Percentiles rank a stretch among this genome's conserved stretches.
These are phyloP conservation scores for Macrosoma leucophasiata DNA, from an alignment of 2,888 invertebrate genomes.

Conservation along the genomic window DNA sequence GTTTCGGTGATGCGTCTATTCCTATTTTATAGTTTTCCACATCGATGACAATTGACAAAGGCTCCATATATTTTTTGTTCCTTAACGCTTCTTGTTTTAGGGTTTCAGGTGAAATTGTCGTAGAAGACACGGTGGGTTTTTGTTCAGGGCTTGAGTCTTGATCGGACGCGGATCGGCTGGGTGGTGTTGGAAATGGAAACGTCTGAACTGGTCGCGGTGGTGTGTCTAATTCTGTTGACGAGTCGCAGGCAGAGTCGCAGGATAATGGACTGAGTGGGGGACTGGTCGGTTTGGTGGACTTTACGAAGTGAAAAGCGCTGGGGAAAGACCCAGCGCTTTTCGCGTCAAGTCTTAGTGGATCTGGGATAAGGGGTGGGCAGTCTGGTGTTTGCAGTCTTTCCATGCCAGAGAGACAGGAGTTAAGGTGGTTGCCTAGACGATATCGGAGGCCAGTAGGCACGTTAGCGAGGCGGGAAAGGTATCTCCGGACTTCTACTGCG, in stretches of 20 bases:
- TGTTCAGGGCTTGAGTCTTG: constrained; percentile 72
- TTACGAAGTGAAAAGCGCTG: constrained; percentile 63
- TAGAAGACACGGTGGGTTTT: constrained; percentile 70
- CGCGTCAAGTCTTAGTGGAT: constrained; percentile 58
- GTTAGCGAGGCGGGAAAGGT: constrained; percentile 79
- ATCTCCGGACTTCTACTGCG: constrained; percentile 86
- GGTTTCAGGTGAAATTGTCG: constrained; percentile 66
- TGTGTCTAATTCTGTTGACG: constrained; percentile 70
- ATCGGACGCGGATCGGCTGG: constrained; percentile 75
- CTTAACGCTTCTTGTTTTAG: constrained; percentile 49
- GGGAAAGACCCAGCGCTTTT: constrained; percentile 64
- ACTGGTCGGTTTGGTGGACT: constrained; percentile 69
- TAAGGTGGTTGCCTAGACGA: constrained; percentile 79
- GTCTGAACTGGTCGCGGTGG: constrained; percentile 65
- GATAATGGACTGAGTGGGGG: constrained; percentile 84
- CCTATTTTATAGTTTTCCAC: constrained; percentile 69
- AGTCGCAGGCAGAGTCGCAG: constrained; percentile 81
- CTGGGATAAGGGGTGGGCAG: constrained; percentile 76
- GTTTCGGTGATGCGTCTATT: constrained; percentile 65
- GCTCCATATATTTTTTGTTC: constrained; percentile 61
- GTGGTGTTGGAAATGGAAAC: constrained; percentile 74
- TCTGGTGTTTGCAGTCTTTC: constrained; percentile 46
- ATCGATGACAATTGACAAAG: constrained; percentile 64
- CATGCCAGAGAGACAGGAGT: constrained; percentile 78
- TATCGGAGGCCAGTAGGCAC: constrained; percentile 76